phyloP scores from a whole-genome alignment of 2,113 vertebrate species.

The Athene cunicularia region DNA sequence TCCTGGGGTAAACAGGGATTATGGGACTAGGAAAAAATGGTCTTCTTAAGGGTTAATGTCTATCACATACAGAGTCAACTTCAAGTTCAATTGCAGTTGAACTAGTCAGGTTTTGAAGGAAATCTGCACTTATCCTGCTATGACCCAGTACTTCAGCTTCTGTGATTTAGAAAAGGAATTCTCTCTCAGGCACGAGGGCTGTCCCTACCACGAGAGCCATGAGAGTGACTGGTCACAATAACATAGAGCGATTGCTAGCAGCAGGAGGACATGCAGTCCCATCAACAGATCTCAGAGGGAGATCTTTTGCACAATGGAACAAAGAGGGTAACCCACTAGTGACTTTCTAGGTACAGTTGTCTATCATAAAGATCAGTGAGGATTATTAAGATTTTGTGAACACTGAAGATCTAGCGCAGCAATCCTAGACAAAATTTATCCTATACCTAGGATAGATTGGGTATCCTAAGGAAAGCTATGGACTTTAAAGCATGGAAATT shows the following conservation, averaged over 20 bases:
- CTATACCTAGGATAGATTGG: neutral
- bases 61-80: neutral
- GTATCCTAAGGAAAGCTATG: neutral
- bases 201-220: rapidly evolving
- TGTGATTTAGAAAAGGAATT: neutral
- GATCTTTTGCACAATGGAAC: neutral
- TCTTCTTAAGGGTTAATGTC: neutral
- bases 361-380: neutral
- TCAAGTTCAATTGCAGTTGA: conserved; percentile 25
- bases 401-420: neutral
- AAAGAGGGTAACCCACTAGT: neutral
- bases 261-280: neutral
- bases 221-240: neutral
- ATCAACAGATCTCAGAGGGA: neutral
- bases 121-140: neutral
- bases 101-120: neutral
- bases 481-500: neutral
- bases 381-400: neutral
- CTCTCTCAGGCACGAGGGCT: rapidly evolving
- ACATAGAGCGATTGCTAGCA: neutral
- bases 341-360: neutral
- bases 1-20: neutral
- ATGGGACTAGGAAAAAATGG: neutral
- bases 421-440: neutral
- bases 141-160: neutral